phyloP scores from a whole-genome alignment of 2,113 vertebrate species.

The Spilogale gracilis region DNA sequence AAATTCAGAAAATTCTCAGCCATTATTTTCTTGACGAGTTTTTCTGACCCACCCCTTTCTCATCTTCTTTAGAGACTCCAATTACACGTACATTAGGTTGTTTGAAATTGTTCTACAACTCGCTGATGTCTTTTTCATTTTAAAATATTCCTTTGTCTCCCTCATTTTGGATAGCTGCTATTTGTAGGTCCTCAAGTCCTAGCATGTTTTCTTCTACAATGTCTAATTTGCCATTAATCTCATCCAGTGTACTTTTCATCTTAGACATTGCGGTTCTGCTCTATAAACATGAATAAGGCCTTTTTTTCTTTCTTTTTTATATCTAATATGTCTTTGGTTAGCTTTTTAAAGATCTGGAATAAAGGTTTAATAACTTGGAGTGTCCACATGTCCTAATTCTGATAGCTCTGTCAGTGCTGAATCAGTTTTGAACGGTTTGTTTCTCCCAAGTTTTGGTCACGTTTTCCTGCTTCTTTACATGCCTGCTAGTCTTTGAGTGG shows the following conservation, averaged over 20 bases:
- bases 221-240: not conserved
- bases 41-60: not conserved
- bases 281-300: not conserved
- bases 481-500: not conserved
- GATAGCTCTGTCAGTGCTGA: not conserved
- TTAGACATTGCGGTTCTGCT: not conserved
- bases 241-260: not conserved
- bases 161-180: not conserved
- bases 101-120: conserved; percentile 1
- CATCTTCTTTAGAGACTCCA: not conserved
- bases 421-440: not conserved
- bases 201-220: not conserved
- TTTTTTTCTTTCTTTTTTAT: not conserved
- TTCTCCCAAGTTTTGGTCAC: conserved; percentile 34
- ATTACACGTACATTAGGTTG: not conserved
- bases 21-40: conserved; percentile 33
- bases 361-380: not conserved
- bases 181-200: not conserved
- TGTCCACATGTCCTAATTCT: not conserved
- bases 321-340: not conserved
- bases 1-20: conserved; percentile 9
- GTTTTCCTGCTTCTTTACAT: not conserved
- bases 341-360: conserved; percentile 1
- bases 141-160: not conserved
- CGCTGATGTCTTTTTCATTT: not conserved